phyloP scores from a whole-genome alignment of 2,113 vertebrate species.

The Heterotilapia buettikoferi region DNA sequence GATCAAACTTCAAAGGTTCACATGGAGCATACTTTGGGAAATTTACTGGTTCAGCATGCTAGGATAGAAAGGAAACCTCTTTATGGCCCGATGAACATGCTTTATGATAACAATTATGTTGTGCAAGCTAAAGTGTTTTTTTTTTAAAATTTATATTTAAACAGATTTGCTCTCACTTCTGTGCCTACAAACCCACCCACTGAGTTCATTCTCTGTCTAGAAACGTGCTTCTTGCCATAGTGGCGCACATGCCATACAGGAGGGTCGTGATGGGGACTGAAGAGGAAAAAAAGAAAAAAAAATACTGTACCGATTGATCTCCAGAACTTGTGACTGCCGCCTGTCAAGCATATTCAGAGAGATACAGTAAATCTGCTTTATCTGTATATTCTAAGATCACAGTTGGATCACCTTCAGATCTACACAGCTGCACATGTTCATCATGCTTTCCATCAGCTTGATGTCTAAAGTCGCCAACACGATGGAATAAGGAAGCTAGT shows the following conservation, averaged over 20 bases:
- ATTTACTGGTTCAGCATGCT: constrained; percentile 65
- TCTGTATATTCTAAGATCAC: constrained; percentile 60
- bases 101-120: constrained; percentile 66
- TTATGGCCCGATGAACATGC: constrained; percentile 70
- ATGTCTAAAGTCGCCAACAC: background rate
- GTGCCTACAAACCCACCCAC: constrained; percentile 46
- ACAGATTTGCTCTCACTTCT: constrained; percentile 23
- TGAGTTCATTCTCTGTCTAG: constrained; percentile 43
- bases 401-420: constrained; percentile 65
- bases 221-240: constrained; percentile 61
- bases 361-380: constrained; percentile 79
- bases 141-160: background rate
- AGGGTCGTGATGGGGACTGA: constrained; percentile 75
- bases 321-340: constrained; percentile 83
- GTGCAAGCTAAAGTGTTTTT: constrained; percentile 55
- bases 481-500: background rate
- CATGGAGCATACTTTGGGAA: constrained; percentile 66
- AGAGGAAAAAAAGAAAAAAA: constrained; percentile 72
- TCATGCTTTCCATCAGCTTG: constrained; percentile 27
- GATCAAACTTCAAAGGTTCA: constrained; percentile 61
- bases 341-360: constrained; percentile 84
- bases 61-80: constrained; percentile 55
- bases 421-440: constrained; percentile 55
- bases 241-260: constrained; percentile 75
- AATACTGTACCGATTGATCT: constrained; percentile 85